phyloP scores from a whole-genome alignment of 2,113 vertebrate genomes.

The Myodes glareolus region DNA sequence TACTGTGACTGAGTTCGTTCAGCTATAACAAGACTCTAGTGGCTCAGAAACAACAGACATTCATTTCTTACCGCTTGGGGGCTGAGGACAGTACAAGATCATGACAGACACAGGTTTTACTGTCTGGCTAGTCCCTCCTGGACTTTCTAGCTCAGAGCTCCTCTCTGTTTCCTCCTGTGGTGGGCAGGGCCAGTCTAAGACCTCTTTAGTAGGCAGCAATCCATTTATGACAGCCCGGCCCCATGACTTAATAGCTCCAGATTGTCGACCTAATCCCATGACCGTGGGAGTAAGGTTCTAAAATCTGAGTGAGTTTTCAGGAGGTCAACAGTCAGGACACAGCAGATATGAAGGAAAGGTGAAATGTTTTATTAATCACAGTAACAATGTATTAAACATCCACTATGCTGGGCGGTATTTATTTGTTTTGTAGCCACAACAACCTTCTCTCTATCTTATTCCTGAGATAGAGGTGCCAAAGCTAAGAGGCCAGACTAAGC shows the following conservation, averaged over 20 bases:
- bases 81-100: not conserved
- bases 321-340: not conserved
- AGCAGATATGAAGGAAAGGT: not conserved
- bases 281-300: not conserved
- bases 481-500: not conserved
- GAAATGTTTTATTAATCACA: not conserved
- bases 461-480: not conserved
- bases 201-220: not conserved
- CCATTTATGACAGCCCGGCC: not conserved
- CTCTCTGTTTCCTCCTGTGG: not conserved
- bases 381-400: not conserved
- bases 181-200: not conserved
- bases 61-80: not conserved
- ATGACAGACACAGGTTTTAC: too few species aligned
- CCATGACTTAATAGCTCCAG: not conserved
- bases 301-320: not conserved
- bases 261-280: not conserved
- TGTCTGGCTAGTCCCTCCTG: not conserved
- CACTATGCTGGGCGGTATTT: not conserved
- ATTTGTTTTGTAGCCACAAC: not conserved
- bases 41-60: not conserved
- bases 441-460: not conserved
- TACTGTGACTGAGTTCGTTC: not conserved
- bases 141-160: too few species aligned
- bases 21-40: not conserved